Evolutionary conservation across 2,113 vertebrate genomes (phyloP).

Genomic region (Aspidoscelis tigris): DNA sequence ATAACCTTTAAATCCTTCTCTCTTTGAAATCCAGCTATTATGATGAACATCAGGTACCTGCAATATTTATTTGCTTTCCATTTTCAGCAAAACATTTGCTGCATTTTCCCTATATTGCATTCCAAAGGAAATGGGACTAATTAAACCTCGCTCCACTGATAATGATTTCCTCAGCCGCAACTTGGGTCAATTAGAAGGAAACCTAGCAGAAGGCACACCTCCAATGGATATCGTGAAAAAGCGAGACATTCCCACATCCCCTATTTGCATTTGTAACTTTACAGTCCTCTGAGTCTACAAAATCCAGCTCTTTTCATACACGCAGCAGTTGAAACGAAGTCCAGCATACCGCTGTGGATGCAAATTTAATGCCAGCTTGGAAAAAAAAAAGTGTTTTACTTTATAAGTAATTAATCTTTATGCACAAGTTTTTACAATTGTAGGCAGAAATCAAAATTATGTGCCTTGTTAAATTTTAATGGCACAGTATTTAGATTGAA

Average conservation of each 20-base stretch:
- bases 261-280: conserved; percentile 50
- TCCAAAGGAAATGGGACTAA: not conserved
- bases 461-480: conserved; percentile 91
- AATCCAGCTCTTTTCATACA: conserved; percentile 42
- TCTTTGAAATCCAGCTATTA: not conserved
- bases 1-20: not conserved
- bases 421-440: conserved; percentile 85
- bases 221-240: not conserved
- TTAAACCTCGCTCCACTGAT: conserved; percentile 20
- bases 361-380: conserved; percentile 75
- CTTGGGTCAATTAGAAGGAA: not conserved
- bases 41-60: not conserved
- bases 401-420: conserved; percentile 85
- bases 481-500: conserved; percentile 81
- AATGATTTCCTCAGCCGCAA: conserved; percentile 19
- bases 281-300: conserved; percentile 48
- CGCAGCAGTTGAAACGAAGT: conserved; percentile 49
- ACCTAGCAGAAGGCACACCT: not conserved
- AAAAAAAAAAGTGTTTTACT: conserved; percentile 67
- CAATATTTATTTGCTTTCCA: conserved; percentile 2
- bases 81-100: conserved; percentile 1
- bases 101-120: not conserved
- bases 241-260: not conserved
- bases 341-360: conserved; percentile 60
- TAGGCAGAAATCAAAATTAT: conserved; percentile 90